phyloP scores from a whole-genome alignment of 2,888 invertebrate species.

The Selenia dentaria region DNA sequence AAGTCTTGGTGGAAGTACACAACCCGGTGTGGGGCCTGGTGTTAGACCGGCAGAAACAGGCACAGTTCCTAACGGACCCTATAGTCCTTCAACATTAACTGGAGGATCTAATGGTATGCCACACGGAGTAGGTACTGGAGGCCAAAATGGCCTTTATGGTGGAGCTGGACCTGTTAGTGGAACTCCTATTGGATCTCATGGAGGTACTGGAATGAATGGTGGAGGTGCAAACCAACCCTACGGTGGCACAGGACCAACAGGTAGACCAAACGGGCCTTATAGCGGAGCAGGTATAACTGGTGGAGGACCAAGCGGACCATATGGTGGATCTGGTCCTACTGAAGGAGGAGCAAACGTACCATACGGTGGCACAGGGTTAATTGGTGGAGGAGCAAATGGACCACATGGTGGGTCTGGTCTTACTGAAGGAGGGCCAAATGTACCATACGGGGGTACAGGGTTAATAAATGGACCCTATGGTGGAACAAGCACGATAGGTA shows the following conservation, averaged over 20 bases:
- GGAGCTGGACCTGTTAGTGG: neutral
- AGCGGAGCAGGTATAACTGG: constrained; percentile 1
- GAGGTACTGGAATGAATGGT: neutral
- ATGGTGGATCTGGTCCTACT: constrained; percentile 5
- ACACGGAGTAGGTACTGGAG: neutral
- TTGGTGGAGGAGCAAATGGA: neutral
- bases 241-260: constrained; percentile 3
- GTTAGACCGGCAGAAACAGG: neutral
- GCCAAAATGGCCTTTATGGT: neutral
- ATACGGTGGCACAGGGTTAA: neutral
- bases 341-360: neutral
- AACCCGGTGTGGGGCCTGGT: constrained; percentile 7
- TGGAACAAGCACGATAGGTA: neutral
- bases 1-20: constrained; percentile 19
- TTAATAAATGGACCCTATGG: neutral
- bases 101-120: neutral
- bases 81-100: neutral
- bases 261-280: constrained; percentile 8
- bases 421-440: neutral
- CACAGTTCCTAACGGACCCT: neutral
- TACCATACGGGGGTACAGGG: neutral
- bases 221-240: constrained; percentile 8
- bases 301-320: constrained; percentile 6
- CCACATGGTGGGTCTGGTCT: neutral
- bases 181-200: constrained; percentile 1